Conservation (phyloP, 2,113 vertebrate genomes). For the Anthoscopus minutus region DNA sequence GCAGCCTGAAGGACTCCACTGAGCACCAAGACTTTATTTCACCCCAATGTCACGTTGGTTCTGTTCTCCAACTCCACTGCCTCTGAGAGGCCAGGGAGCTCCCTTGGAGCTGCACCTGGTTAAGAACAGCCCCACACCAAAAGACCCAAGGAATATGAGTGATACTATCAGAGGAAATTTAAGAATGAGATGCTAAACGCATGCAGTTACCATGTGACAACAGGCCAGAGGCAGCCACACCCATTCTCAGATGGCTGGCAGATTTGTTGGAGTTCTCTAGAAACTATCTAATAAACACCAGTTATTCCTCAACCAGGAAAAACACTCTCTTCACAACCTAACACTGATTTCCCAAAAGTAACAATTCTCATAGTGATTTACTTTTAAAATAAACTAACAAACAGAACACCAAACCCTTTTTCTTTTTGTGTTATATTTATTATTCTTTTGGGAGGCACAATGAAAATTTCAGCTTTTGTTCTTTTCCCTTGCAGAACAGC, state of each 20-base stretch:
- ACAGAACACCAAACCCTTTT: background rate
- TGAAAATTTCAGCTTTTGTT: background rate
- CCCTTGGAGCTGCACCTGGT: background rate
- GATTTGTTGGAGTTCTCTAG: background rate
- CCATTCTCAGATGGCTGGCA: background rate
- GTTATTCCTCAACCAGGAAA: background rate
- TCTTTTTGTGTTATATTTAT: background rate
- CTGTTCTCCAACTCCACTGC: background rate
- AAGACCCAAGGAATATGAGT: background rate
- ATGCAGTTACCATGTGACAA: background rate
- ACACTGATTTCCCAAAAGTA: background rate
- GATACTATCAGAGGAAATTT: background rate
- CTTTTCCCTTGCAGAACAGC: background rate
- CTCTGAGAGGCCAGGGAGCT: background rate
- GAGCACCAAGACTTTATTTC: background rate
- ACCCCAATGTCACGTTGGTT: background rate
- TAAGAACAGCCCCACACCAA: background rate
- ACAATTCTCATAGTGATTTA: background rate
- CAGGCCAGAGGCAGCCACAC: background rate
- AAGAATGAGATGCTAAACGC: background rate
- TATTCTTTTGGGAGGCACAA: slow-evolving; percentile 19
- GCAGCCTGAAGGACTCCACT: background rate
- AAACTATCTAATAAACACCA: background rate
- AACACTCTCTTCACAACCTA: background rate
- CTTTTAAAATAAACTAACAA: background rate